Evolutionary conservation across 2,797 vertebrate species (phyloP), one percentile per base, ranked within the genome.

Genomic region (Rhinatrema bivittatum): DNA sequence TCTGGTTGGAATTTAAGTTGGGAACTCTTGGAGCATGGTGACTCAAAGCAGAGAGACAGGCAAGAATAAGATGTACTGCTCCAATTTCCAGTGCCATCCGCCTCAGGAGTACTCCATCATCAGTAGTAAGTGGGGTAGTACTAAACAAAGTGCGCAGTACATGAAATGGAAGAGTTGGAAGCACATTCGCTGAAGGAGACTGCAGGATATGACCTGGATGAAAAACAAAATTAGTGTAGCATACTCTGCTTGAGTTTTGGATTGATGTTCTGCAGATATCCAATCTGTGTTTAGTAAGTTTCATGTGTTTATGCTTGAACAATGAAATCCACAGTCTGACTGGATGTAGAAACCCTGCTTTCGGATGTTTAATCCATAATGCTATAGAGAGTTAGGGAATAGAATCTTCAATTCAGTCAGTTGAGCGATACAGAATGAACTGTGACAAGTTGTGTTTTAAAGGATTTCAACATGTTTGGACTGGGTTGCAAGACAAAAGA

Each of bases 21-120:
- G 94, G 91, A 46, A 95, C 89, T 31, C 94, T 81, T 1, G 96
- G 94, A 0, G 93, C 94, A 2, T 99, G 96, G 60, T 99, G 96
- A 64, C 94, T 98, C 24, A 99, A 87, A 25, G 94, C 96, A 3
- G 94, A 98, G 14, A 99, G 78, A 42, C 96, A 99, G 38, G 93
- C 94, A 51, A 99, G 83, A 62, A 99, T 96, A 10, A 99, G 92
- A 59, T 99, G 96, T 30, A 99, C 78, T 11, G 94, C 96, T 0
- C 96, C 96, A 3, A 99, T 98, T 76, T 99, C 96, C 46, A 99
- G 72, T 1, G 96, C 96, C 94, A 98, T 98, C 17, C 94, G 81
- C 11, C 94, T 78, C 1, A 99, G 88, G 26, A 99, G 82, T 1
- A 99, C 85, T 1, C 96, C 96, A 2, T 99, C 96, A 1, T 98